These are phyloP conservation scores for Echeneis naucrates DNA, from an alignment of 2,797 vertebrate species.

Conservation along the genomic window DNA sequence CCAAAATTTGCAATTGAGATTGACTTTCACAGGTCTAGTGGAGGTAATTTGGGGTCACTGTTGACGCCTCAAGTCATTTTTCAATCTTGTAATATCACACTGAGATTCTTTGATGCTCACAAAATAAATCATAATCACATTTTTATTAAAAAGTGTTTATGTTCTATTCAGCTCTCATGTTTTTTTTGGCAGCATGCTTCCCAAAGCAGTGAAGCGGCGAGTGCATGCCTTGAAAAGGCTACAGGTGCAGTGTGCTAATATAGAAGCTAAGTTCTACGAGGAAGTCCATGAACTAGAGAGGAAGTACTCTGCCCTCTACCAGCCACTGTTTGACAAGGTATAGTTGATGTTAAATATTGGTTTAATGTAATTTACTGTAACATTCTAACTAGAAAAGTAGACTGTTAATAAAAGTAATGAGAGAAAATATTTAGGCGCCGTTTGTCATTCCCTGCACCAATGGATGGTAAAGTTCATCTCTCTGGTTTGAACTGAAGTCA, in stretches of 20 bases:
- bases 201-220: slow-evolving; percentile 95
- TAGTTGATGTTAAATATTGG: background rate
- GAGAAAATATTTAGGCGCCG: background rate
- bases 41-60: background rate
- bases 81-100: background rate
- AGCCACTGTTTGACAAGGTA: slow-evolving; percentile 97
- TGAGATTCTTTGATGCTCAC: background rate
- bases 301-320: slow-evolving; percentile 95
- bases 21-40: background rate
- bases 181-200: slow-evolving; percentile 86
- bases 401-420: background rate
- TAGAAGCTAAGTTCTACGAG: slow-evolving; percentile 98
- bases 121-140: background rate
- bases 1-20: background rate
- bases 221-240: slow-evolving; percentile 96
- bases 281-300: slow-evolving; percentile 97
- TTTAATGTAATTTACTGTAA: background rate
- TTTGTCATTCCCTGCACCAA: slow-evolving; percentile 40
- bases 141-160: background rate
- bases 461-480: slow-evolving; percentile 12
- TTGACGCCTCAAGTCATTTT: background rate
- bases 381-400: no score
- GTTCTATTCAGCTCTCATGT: background rate
- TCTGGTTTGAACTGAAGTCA: slow-evolving; percentile 44
- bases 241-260: slow-evolving; percentile 94